Base-by-base conservation (phyloP, 2,113 vertebrate species). In the Arizona elegans region DNA sequence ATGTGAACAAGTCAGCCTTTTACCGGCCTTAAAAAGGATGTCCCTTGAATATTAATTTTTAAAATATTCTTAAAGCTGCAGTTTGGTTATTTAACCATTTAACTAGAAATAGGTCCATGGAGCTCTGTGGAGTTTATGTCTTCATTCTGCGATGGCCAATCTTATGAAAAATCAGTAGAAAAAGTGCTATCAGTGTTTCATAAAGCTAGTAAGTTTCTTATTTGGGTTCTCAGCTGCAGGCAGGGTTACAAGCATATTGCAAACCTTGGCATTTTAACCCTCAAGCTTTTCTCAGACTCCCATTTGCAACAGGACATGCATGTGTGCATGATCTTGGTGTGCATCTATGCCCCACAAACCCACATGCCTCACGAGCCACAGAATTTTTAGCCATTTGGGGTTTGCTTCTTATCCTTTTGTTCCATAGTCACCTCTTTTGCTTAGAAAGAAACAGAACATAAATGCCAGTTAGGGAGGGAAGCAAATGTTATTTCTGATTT, bases 401-500 rank as follows among this genome's bases (percentile, higher is more conserved):
- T 89, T 70, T 21, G 8, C n/a, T 52, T 26, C 58, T 65, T 89
- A 47, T 65, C 6, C 47, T 90, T 59, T 62, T 87, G 17, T 62
- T 19, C 11, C 5, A 5, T 33, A 13, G 4, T 19, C 24, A n/a
- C 85, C 13, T 24, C 21, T 81, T 91, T 85, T 55, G n/a, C 1
- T 43, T 11, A 24, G 21, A 85, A 15, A 52, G 26, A 59, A 87
- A 54, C 8, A 11, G n/a, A 62, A 52, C 11, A 86, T 55, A 91
- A 47, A 58, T 47, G 54, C 8, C 43, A 91, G 13, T n/a, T 43
- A 87, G 29, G 7, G 2, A 87, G 11, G 52, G 53, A 3, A 92
- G 62, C 81, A 94, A 1, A 0, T 1, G 23, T 95, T 95, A 12
- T 6, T n/a, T 88, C 90, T 47, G 70, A 95, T 95, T 24, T 92